Evolutionary conservation across 1,140 invertebrate genomes (phyloP).

Genomic region (Brachionus rubens): DNA sequence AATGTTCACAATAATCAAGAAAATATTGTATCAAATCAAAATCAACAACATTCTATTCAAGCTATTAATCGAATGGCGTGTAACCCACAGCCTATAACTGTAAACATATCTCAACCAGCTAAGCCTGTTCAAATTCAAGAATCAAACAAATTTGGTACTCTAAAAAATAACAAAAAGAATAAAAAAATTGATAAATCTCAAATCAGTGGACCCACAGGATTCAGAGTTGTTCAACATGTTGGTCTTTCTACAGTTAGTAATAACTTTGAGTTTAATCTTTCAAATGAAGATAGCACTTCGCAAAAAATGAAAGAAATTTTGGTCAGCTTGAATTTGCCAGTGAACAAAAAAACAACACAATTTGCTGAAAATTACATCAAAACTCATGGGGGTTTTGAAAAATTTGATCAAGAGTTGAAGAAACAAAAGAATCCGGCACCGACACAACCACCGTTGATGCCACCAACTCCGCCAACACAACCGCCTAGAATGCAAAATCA

Average conservation of each 20-base stretch:
- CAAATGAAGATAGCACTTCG: constrained; percentile 3
- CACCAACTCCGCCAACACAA: not conserved
- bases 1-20: not conserved
- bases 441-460: not conserved
- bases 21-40: not conserved
- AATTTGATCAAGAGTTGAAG: constrained; percentile 31
- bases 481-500: no score
- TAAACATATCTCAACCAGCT: not conserved
- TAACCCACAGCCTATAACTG: not conserved
- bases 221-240: constrained; percentile 14
- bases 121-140: not conserved
- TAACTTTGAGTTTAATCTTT: constrained; percentile 36
- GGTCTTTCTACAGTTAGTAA: constrained; percentile 11
- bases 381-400: constrained; percentile 9
- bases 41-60: not conserved
- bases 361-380: constrained; percentile 32
- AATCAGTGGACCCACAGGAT: constrained; percentile 41
- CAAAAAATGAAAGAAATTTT: constrained; percentile 27
- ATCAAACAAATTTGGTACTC: not conserved
- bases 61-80: not conserved
- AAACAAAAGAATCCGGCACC: not conserved
- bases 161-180: constrained; percentile 31
- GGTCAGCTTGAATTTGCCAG: constrained; percentile 11
- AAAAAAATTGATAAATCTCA: constrained; percentile 46
- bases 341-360: constrained; percentile 36